Base-by-base conservation (phyloP, 2,113 vertebrate species). In the Pteronura brasiliensis region DNA sequence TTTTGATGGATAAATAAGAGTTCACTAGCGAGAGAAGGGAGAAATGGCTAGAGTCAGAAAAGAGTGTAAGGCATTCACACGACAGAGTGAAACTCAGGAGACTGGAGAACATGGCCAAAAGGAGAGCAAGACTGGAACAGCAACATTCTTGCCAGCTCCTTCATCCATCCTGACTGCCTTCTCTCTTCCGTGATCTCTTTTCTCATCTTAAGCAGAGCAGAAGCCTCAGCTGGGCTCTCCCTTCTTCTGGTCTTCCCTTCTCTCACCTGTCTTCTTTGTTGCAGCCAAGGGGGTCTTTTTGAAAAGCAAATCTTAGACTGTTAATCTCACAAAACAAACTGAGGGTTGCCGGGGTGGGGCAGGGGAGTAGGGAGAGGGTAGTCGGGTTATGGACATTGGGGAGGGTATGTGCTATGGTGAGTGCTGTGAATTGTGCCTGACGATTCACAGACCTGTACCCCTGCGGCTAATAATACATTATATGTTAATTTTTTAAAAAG, bases 1-100 rank as follows among this genome's bases (percentile, higher is more conserved):
- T 83, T 93, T 95, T 95, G 87, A 61, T 77, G 72, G 25, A 34
- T 65, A 72, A 49, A 29, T n/a, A 39, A 49, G 59, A 91, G 82
- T 86, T 90, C 36, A 14, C 13, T 15, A 55, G 4, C 17, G 7
- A 20, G 1, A 67, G 47, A 81, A n/a, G 17, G 71, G 31, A 90
- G 59, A 57, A 65, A 52, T 61, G 59, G 10, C 17, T 65, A n/a
- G 44, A 93, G 27, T 93, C 27, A 63, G 80, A 42, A 85, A 63
- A 74, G 80, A 3, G 10, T 21, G 8, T 21, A 36, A 49, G 29
- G 9, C 4, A 29, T 49, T 87, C 47, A 36, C 44, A 44, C 42
- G 55, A 20, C 9, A 79, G 67, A 55, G 15, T 44, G 17, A 36
- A 34, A 49, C 34, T 80, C 7, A 15, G 82, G 23, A 81, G 42